Percentiles rank a stretch among this genome's conserved stretches.
phyloP scores from a whole-genome alignment of 2,797 vertebrate genomes.

The Delichon dasypus region DNA sequence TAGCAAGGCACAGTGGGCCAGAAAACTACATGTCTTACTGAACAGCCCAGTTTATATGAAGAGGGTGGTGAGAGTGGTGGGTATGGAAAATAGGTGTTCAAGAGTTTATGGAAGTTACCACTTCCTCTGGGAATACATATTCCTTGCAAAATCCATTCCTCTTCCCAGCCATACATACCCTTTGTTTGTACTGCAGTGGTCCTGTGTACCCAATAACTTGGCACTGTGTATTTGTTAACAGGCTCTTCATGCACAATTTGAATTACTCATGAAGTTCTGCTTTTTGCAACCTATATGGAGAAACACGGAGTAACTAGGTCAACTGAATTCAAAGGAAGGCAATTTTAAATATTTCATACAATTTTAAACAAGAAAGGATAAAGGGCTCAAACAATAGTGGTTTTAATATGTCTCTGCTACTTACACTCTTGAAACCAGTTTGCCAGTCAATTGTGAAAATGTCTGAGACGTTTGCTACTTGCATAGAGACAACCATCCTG shows the following conservation, averaged over 20 bases:
- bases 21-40: background rate
- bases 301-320: background rate
- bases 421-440: background rate
- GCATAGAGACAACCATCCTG: background rate
- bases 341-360: background rate
- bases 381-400: background rate
- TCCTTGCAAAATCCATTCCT: conserved; percentile 37
- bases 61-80: background rate
- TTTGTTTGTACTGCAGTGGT: conserved; percentile 30
- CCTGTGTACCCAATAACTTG: conserved; percentile 34
- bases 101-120: conserved; percentile 22
- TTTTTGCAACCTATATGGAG: background rate
- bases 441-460: conserved; percentile 1
- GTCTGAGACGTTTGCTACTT: conserved; percentile 16
- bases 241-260: background rate
- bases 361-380: background rate
- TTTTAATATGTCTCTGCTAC: background rate
- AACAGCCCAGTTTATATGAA: background rate
- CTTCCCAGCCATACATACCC: background rate
- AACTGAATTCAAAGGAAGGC: background rate
- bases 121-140: conserved; percentile 49
- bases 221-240: background rate
- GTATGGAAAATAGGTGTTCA: conserved; percentile 28
- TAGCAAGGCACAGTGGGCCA: background rate
- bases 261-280: conserved; percentile 14